Conservation (phyloP, 2,888 invertebrate species). For the Eupsilia transversa region DNA sequence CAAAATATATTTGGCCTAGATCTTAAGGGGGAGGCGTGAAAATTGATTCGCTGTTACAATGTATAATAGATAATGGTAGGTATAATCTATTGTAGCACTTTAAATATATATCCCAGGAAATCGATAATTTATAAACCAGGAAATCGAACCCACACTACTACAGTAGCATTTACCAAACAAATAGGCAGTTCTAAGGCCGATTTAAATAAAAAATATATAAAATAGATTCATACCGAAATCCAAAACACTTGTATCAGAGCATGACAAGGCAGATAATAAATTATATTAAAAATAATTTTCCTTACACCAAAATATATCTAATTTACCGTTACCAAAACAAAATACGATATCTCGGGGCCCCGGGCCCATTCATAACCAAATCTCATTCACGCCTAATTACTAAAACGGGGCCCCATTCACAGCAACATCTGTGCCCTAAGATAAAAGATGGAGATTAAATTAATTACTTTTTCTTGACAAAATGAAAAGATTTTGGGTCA, state of each 20-base stretch:
- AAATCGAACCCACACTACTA: no score
- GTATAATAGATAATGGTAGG: no score
- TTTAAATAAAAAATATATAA: background rate
- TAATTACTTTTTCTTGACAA: constrained; percentile 63
- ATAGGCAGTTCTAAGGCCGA: background rate
- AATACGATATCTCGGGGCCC: constrained; percentile 54
- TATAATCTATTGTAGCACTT: no score
- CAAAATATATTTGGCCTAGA: no score
- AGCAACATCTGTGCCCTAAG: constrained; percentile 46
- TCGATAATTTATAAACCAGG: no score
- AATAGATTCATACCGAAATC: background rate
- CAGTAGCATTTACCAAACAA: background rate
- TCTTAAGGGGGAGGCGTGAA: no score
- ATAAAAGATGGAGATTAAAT: constrained; percentile 65
- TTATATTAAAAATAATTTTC: constrained; percentile 9
- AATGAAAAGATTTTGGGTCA: constrained; percentile 51
- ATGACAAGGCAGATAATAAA: constrained; percentile 17
- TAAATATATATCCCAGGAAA: no score
- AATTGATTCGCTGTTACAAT: no score
- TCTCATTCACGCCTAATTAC: constrained; percentile 67
- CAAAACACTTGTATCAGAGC: background rate
- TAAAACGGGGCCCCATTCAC: constrained; percentile 63
- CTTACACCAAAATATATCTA: constrained; percentile 14
- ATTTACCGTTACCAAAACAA: constrained; percentile 53
- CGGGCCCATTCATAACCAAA: constrained; percentile 62